Conservation (phyloP, 2,888 invertebrate species). For the Amblyjoppa proteus region DNA sequence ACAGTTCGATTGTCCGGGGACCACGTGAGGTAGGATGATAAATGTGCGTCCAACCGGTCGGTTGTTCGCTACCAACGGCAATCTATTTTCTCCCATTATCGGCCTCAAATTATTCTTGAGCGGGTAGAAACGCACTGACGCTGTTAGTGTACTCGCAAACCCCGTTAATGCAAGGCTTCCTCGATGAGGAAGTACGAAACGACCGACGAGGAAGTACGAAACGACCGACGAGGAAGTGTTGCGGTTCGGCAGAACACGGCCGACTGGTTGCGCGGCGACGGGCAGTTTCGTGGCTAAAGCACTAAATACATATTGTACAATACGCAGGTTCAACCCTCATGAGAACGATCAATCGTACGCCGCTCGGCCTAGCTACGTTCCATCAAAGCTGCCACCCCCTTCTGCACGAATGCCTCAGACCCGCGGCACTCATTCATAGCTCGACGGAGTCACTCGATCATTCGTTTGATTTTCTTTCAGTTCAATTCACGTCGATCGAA, state of each 20-base stretch:
- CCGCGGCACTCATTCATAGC: constrained; percentile 37
- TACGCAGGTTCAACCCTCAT: constrained; percentile 3
- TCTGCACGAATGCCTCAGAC: constrained; percentile 2
- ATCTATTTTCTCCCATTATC: not conserved
- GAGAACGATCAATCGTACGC: constrained; percentile 54
- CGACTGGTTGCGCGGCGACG: not conserved
- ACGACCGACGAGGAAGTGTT: not conserved
- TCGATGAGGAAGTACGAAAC: not conserved
- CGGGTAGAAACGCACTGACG: too few species aligned
- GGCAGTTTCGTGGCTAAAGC: not conserved
- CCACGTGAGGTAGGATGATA: not conserved
- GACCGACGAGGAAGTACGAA: not conserved
- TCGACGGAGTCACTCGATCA: constrained; percentile 45
- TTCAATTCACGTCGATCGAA: constrained; percentile 41
- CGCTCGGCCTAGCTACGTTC: constrained; percentile 51
- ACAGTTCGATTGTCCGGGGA: not conserved
- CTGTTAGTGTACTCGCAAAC: not conserved
- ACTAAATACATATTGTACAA: constrained; percentile 11
- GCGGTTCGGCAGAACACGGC: not conserved
- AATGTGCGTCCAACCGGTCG: not conserved
- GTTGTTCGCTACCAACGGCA: not conserved
- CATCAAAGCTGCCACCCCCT: constrained; percentile 41
- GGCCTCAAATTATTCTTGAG: not conserved
- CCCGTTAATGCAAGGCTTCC: not conserved
- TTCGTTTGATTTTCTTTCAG: constrained; percentile 53